A percentile compares a stretch with the other conserved stretches of the same genome.
Conservation (phyloP, 2,888 invertebrate genomes). For the Drosophila macrothrix region DNA sequence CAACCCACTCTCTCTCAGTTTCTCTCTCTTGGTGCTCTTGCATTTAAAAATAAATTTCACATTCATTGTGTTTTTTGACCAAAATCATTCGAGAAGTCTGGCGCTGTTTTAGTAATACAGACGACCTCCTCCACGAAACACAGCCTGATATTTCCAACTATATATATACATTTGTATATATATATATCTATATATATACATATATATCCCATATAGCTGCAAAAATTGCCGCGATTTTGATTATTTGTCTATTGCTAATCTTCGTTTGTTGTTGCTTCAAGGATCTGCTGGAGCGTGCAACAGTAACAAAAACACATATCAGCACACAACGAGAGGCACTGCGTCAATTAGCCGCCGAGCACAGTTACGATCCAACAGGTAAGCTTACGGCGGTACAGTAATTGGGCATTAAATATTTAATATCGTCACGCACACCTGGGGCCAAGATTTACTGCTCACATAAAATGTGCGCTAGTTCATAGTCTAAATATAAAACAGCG, state of each 20-base stretch:
- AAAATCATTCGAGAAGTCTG: constrained; percentile 40
- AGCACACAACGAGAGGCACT: constrained; percentile 55
- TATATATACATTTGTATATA: constrained; percentile 19
- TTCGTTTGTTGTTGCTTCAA: constrained; percentile 69
- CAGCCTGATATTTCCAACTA: constrained; percentile 20
- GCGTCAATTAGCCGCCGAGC: constrained; percentile 64
- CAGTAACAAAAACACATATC: constrained; percentile 37
- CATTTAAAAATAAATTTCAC: constrained; percentile 67
- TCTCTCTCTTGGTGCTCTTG: constrained; percentile 44
- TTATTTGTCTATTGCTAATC: constrained; percentile 49
- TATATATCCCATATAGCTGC: constrained; percentile 14
- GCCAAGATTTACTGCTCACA: constrained; percentile 26
- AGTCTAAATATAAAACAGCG: constrained; percentile 61
- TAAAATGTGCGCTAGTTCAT: constrained; percentile 71
- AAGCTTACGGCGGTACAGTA: constrained; percentile 5
- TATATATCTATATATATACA: constrained; percentile 20
- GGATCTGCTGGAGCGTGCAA: constrained; percentile 78
- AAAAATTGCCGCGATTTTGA: constrained; percentile 61
- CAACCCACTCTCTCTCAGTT: constrained; percentile 10
- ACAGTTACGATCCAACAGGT: constrained; percentile 66
- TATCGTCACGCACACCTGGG: constrained; percentile 43
- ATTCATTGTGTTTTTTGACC: constrained; percentile 48
- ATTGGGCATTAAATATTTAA: constrained; percentile 1
- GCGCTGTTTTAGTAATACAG: constrained; percentile 62
- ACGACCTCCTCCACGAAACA: constrained; percentile 54